Evolutionary conservation across 2,113 vertebrate species (phyloP).

Genomic region (Tragelaphus buxtoni): DNA sequence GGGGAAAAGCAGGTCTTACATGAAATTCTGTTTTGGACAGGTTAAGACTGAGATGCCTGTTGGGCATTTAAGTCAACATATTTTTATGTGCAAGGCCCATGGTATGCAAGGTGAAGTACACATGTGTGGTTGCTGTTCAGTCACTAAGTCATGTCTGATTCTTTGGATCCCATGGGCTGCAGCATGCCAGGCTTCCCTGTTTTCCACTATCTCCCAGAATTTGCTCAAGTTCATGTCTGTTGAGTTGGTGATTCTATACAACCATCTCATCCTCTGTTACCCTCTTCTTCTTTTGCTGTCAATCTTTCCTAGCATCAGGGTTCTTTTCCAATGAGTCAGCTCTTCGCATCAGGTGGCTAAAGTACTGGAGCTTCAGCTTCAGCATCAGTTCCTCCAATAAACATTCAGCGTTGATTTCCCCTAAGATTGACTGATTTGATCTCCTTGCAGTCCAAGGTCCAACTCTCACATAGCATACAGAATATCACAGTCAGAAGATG

Average conservation of each 20-base stretch:
- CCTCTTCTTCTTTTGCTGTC: neutral
- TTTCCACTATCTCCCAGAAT: neutral
- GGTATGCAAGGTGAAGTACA: neutral
- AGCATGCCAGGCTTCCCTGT: neutral
- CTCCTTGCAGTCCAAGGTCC: neutral
- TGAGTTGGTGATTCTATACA: neutral
- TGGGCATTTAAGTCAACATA: neutral
- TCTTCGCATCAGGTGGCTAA: neutral
- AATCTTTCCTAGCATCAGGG: neutral
- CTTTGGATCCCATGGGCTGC: neutral
- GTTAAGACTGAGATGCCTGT: neutral
- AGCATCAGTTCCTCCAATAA: neutral
- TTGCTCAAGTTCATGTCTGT: neutral
- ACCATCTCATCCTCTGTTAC: neutral
- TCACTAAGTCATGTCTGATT: neutral
- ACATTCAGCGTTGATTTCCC: neutral
- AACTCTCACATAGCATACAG: neutral
- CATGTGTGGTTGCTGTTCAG: neutral
- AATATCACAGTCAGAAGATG: neutral
- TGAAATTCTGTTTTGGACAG: neutral
- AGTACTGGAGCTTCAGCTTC: neutral
- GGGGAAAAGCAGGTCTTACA: neutral
- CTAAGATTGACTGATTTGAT: neutral
- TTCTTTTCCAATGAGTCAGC: neutral
- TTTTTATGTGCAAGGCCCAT: neutral